Conservation (phyloP, 2,113 vertebrate species). For the Cephalopterus ornatus region DNA sequence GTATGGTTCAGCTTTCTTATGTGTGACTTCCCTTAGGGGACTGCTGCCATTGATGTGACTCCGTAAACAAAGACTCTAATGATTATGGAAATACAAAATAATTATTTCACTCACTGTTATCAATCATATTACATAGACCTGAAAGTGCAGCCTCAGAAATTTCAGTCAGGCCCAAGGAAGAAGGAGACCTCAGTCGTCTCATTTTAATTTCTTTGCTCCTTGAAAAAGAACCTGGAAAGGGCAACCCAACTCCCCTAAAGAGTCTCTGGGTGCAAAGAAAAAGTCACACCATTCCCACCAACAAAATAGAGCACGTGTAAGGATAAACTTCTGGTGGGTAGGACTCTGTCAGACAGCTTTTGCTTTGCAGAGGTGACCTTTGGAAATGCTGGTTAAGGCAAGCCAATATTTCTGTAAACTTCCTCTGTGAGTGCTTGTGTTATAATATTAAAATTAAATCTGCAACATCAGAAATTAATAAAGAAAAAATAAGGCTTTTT, state of each 20-base stretch:
- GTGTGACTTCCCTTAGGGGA: neutral
- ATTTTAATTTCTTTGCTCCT: neutral
- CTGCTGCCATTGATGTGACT: neutral
- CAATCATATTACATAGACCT: neutral
- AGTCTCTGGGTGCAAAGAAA: neutral
- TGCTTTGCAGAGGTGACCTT: neutral
- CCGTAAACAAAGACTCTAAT: neutral
- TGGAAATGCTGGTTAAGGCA: neutral
- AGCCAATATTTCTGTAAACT: neutral
- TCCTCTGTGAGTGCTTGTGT: neutral
- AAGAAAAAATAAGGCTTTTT: neutral
- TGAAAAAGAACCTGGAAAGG: neutral
- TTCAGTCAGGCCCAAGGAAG: neutral
- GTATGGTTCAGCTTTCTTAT: neutral
- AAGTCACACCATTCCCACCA: neutral
- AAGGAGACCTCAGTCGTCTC: neutral
- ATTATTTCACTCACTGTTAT: neutral
- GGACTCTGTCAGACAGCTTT: neutral
- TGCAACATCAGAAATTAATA: neutral
- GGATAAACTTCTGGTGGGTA: neutral
- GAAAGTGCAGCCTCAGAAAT: neutral
- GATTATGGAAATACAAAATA: neutral
- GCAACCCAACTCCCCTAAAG: neutral
- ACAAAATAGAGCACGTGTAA: fast-evolving
- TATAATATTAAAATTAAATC: neutral